These are phyloP conservation scores for Leucosticte australis DNA, from an alignment of 2,113 vertebrate species.

Conservation along the genomic window DNA sequence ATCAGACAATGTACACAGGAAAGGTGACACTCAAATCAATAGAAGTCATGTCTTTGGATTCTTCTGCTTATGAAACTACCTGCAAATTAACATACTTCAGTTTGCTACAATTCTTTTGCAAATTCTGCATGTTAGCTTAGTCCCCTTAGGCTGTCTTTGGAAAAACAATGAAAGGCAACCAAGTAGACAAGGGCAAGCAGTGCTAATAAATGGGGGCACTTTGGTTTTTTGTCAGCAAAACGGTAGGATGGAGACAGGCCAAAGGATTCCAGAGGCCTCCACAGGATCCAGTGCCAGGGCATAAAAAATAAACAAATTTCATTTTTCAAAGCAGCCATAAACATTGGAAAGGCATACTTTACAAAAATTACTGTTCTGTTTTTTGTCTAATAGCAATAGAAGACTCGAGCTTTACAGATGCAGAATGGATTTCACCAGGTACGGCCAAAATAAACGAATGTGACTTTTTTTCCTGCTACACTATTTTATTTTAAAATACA, in stretches of 20 bases:
- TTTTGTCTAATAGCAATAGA: not conserved
- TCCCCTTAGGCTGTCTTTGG: not conserved
- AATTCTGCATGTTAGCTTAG: not conserved
- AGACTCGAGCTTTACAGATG: not conserved
- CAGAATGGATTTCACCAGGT: not conserved
- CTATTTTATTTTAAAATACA: not conserved
- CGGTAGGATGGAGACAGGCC: not conserved
- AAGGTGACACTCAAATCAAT: not conserved
- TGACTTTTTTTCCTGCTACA: not conserved
- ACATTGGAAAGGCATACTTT: not conserved
- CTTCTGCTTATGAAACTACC: not conserved
- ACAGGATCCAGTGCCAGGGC: not conserved
- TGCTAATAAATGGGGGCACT: not conserved
- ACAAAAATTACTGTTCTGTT: not conserved
- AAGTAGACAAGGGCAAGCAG: not conserved
- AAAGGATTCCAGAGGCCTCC: not conserved
- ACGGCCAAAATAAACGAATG: not conserved
- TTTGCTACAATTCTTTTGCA: not conserved
- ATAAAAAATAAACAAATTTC: not conserved
- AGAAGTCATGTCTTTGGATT: not conserved
- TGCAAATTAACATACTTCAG: conserved; percentile 3
- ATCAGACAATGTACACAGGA: not conserved
- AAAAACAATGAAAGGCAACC: not conserved
- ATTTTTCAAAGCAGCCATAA: not conserved
- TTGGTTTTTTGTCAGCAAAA: not conserved